These are phyloP conservation scores for Lepidonotus clava DNA, from an alignment of 2,888 invertebrate genomes.

Conservation along the genomic window DNA sequence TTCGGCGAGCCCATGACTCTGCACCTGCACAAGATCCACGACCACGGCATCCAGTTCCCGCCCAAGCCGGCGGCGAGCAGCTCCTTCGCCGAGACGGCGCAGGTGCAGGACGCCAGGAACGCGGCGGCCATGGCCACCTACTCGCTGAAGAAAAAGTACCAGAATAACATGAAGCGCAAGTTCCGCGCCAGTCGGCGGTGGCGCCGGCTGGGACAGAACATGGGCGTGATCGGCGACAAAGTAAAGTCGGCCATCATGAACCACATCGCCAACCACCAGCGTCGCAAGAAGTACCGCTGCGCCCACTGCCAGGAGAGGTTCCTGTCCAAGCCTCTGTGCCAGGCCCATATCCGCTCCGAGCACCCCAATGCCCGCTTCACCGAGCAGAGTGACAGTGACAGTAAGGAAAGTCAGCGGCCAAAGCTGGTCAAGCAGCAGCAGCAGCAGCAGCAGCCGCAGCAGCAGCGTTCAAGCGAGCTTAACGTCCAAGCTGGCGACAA, in stretches of 20 bases:
- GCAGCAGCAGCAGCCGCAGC: slow-evolving; percentile 54
- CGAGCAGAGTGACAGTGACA: slow-evolving; percentile 56
- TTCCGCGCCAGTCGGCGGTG: slow-evolving; percentile 36
- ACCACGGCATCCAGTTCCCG: slow-evolving; percentile 77
- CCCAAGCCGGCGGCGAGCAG: slow-evolving; percentile 4
- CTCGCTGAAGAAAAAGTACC: slow-evolving; percentile 58
- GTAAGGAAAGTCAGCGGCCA: slow-evolving; percentile 69
- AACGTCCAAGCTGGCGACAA: slow-evolving; percentile 37
- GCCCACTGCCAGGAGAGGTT: slow-evolving; percentile 75
- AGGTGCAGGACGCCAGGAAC: slow-evolving; percentile 61
- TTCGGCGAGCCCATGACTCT: slow-evolving; percentile 80
- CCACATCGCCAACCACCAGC: slow-evolving; percentile 61
- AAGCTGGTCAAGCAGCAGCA: slow-evolving; percentile 63
- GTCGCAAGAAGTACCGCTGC: slow-evolving; percentile 80
- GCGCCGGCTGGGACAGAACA: slow-evolving; percentile 50
- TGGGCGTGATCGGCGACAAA: slow-evolving; percentile 55
- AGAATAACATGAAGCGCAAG: slow-evolving; percentile 49
- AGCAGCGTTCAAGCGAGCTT: slow-evolving; percentile 53
- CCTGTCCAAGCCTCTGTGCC: slow-evolving; percentile 71
- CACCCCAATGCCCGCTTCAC: slow-evolving; percentile 64
- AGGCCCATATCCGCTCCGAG: slow-evolving; percentile 73
- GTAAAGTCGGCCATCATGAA: slow-evolving; percentile 64
- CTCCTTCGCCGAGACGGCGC: not conserved
- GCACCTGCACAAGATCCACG: slow-evolving; percentile 81
- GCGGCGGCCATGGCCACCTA: slow-evolving; percentile 59